Base-by-base conservation (phyloP, 2,888 invertebrate species). In the Drosophila mimetica region DNA sequence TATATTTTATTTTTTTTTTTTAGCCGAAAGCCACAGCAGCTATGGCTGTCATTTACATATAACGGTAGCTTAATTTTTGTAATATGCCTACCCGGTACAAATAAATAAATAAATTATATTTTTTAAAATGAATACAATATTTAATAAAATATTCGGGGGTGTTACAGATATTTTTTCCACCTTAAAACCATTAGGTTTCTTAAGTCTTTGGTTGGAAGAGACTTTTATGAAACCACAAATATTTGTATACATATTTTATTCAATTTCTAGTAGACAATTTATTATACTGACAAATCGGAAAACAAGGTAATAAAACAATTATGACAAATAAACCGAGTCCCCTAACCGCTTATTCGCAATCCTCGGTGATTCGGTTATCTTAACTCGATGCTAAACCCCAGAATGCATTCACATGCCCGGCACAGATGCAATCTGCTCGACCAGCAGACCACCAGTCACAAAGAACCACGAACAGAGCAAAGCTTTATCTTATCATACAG, bases 401-500 rank as follows among this genome's bases (percentile, higher is more conserved):
- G 30, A 64, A 36, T 51, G 42, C 51, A 52, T 65, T 51, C 66
- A 20, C 42, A 52, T 65, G 66, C 51, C 42, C 22, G 51, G 30
- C 66, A 64, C 64, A 64, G 64, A 65, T 64, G 52, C 64, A 64
- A 64, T 64, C 64, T 64, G 64, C 50, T 64, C 36, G 22, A 30
- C 65, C 36, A 28, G 14, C 46, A 20, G 28, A 41, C 16, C 51
- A 41, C 16, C 51, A 70, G 34, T 39, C 69, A 58, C 48, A 71
- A 60, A 53, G 52, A 47, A 71, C 61, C 69, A 55, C 55, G 41
- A 67, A 47, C 66, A 66, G 51, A 44, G 61, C 47, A 25, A 59
- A 41, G 71, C 77, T 77, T 86, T 83, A 86, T 86, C 84, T 83
- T 81, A 81, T 86, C 81, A 79, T 44, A 60, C 51, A 65, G 69